Evolutionary conservation across 2,888 invertebrate species (phyloP).

Genomic region (Baccha elongata): DNA sequence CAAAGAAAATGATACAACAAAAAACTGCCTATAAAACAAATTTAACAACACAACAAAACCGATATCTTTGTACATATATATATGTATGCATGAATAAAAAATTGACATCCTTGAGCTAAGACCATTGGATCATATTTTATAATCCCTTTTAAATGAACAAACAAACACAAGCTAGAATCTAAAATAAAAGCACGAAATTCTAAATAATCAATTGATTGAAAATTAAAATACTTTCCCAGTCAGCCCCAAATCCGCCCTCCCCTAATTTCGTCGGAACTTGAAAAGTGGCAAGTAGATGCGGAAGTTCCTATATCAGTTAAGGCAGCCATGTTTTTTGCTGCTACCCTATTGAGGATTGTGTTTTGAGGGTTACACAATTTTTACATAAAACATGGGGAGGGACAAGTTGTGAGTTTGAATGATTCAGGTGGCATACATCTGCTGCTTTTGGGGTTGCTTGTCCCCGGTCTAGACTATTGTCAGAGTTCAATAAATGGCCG

Average conservation of each 20-base stretch:
- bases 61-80: neutral
- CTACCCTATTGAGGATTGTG: neutral
- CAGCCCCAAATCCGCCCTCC: neutral
- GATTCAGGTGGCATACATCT: constrained; percentile 1
- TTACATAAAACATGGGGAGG: neutral
- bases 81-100: neutral
- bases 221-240: constrained; percentile 17
- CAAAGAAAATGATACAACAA: neutral
- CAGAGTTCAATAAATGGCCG: constrained; percentile 45
- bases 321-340: constrained; percentile 10
- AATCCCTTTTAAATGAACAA: constrained; percentile 19
- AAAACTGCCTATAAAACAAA: neutral
- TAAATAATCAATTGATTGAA: constrained; percentile 15
- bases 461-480: constrained; percentile 50
- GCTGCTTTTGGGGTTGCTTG: neutral
- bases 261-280: neutral
- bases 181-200: neutral
- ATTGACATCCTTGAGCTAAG: constrained; percentile 45
- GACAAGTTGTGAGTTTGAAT: constrained; percentile 14
- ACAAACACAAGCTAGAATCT: constrained; percentile 8
- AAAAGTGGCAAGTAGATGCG: constrained; percentile 16
- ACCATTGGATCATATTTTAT: constrained; percentile 43
- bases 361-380: constrained; percentile 1
- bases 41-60: constrained; percentile 4
- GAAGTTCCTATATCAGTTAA: constrained; percentile 6